Evolutionary conservation across 2,113 vertebrate species (phyloP).

Genomic region (Prinia subflava): DNA sequence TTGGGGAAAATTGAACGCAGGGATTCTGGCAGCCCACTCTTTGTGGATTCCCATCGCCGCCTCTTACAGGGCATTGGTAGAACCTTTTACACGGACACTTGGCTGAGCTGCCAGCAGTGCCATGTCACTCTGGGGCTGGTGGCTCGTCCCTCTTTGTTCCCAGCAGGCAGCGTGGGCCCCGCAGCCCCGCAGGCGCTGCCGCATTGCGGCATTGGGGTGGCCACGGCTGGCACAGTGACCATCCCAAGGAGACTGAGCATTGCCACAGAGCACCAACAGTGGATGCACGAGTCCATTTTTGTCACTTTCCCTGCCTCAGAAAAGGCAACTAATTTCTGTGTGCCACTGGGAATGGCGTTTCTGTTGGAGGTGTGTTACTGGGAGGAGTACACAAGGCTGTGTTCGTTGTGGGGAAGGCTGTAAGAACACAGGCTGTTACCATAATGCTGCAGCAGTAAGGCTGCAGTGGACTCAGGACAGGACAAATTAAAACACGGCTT

Average conservation of each 20-base stretch:
- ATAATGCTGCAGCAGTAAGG: background rate
- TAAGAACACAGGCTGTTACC: background rate
- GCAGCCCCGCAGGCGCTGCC: constrained; percentile 15
- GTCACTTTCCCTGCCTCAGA: background rate
- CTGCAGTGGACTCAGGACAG: background rate
- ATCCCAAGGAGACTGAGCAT: background rate
- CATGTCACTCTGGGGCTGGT: background rate
- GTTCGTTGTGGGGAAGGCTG: background rate
- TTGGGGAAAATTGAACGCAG: accelerated
- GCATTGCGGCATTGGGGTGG: constrained; percentile 53
- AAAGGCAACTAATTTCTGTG: background rate
- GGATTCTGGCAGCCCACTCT: background rate
- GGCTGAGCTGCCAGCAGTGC: background rate
- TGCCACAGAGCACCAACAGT: background rate
- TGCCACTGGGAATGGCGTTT: background rate
- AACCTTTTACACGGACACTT: accelerated
- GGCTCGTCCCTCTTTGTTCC: background rate
- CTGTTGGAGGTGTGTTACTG: background rate
- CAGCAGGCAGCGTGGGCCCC: background rate
- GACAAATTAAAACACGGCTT: background rate
- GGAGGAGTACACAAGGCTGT: background rate
- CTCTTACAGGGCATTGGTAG: background rate
- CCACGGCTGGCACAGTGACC: background rate
- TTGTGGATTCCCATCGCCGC: accelerated
- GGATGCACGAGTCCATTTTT: background rate